Evolutionary conservation across 2,888 invertebrate species (phyloP), one percentile per base, ranked within the genome.

Genomic region (Neuroscelio doddi): DNA sequence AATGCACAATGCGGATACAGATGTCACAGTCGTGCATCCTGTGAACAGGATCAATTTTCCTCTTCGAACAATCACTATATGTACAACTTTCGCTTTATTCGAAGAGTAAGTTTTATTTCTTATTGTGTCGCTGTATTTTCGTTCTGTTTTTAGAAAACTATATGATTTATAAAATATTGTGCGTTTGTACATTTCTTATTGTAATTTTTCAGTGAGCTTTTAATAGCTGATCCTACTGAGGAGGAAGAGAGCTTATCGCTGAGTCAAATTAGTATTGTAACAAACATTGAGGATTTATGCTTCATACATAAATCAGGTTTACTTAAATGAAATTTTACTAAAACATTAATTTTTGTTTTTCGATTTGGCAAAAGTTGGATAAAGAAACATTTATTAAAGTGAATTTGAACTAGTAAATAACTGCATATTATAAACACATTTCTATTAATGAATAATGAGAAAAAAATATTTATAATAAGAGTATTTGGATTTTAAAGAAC

Each of bases 211-310:
- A 93, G 93, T 63, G 87, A 88, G 71, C 85, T 90, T 27, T 82
- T 93, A 41, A 80, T 94, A 69, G 88, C 89, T n/a, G 95, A 95
- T 83, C 95, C 95, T 24, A 91, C 92, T 29, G 85, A 88, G n/a
- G 93, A 94, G 83, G 95, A 95, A 86, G 95, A 95, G 86, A 88
- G 87, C 70, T 87, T 93, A 71, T 89, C 91, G 74, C 88, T 89
- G 50, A 90, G 91, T n/a, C 88, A 88, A 69, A 80, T 92, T 47
- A 91, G 91, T 53, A 85, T 94, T 36, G 91, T 91, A 39, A 88
- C 89, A 67, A 90, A 90, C 69, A 87, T 89, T 64, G 86, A 86
- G n/a, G 85, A 88, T 41, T 80, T 91, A 90, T 91, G 90, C 83
- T 90, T 88, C 49, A 86, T 91, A 17, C 89, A 92, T 74, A 94